Base-by-base conservation (phyloP, 1,140 invertebrate genomes). In the Maconellicoccus hirsutus region DNA sequence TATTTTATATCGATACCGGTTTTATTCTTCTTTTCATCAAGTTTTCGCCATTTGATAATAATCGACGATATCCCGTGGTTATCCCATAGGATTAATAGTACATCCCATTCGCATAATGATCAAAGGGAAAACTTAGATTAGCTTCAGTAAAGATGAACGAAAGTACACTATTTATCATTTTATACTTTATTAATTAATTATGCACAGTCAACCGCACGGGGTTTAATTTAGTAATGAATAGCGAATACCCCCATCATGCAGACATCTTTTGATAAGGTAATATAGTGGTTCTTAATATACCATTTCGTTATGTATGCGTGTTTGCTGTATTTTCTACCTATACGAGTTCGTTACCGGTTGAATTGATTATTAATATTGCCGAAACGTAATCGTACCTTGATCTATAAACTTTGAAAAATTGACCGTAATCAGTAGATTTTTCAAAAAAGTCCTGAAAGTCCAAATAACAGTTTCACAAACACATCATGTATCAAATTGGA, bases 161-260 rank as follows among this genome's bases (percentile, higher is more conserved):
- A 52, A 52, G 42, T 52, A 52, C 42, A 52, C 42, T 52, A 52
- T 52, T 52, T 52, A 52, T 52, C 42, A 52, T 52, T 52, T 52
- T 52, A 52, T 52, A 52, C 42, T 52, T 52, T 52, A 52, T 52
- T 52, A 52, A 52, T 52, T 52, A 52, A 52, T 52, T 52, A 52
- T 52, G 42, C 42, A 52, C 42, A 52, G 42, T 52, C 42, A 52
- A 52, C 42, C 42, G 42, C 42, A 52, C 42, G 12, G 42, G 42
- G 42, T 52, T 52, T 52, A 52, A 52, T 52, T 52, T 52, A 52
- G 42, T 52, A 52, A 52, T 52, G 42, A 52, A 52, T 52, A 19
- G 42, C 42, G 42, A 52, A 52, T 52, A 52, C 42, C 42, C 42
- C 42, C 42, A 19, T 52, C 42, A 52, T 38, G n/a, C 42, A 14